Conservation (phyloP, 2,797 vertebrate species). For the Chloroceryle amazona region DNA sequence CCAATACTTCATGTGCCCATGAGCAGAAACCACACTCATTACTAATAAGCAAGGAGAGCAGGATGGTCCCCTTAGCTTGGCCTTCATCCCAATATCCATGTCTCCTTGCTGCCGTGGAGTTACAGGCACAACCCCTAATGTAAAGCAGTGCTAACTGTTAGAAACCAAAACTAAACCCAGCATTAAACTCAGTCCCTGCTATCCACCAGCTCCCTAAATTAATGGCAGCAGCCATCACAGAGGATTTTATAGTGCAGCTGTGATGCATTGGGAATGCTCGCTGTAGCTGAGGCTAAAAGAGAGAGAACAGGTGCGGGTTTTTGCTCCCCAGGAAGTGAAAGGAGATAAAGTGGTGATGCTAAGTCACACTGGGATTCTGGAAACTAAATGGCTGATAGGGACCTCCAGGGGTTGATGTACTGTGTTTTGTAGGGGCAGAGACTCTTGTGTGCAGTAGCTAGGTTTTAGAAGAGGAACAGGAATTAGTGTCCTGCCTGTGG, state of each 20-base stretch:
- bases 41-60: background rate
- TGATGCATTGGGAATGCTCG: background rate
- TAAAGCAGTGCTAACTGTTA: background rate
- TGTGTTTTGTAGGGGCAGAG: background rate
- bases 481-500: background rate
- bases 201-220: background rate
- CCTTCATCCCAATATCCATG: background rate
- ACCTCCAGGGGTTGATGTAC: no score
- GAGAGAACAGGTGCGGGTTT: background rate
- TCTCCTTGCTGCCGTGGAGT: background rate
- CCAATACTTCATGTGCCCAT: accelerated
- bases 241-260: background rate
- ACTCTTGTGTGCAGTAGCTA: background rate
- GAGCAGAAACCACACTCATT: background rate
- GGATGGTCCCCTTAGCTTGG: background rate
- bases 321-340: background rate
- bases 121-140: background rate
- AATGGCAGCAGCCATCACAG: background rate
- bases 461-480: background rate
- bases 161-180: background rate
- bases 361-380: background rate
- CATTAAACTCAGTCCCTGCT: background rate
- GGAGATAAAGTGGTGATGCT: background rate
- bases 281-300: background rate
- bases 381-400: background rate